phyloP scores from a whole-genome alignment of 1,140 invertebrate species.

The Vanessa atalanta region DNA sequence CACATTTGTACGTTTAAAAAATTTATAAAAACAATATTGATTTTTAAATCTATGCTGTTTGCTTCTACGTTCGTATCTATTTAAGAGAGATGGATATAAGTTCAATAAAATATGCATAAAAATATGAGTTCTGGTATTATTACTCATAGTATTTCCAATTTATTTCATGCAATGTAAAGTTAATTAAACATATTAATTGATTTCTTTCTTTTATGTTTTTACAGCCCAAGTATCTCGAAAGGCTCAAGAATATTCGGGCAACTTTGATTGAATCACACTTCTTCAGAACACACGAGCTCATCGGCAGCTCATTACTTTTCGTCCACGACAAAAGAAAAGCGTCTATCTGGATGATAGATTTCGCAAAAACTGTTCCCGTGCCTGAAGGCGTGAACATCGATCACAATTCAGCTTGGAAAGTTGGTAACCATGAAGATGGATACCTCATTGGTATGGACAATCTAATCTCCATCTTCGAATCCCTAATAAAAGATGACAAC shows the following conservation, averaged over 20 bases:
- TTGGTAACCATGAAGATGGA: conserved; percentile 99
- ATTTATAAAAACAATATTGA: neutral
- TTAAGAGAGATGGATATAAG: too few relatives aligned
- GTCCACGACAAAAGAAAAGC: conserved; percentile 95
- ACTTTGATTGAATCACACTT: conserved; percentile 92
- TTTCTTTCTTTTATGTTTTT: conserved; percentile 53
- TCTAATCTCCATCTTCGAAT: conserved; percentile 92
- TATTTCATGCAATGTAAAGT: too few relatives aligned
- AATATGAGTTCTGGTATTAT: too few relatives aligned
- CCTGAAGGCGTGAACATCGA: conserved; percentile 88
- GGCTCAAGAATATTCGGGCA: conserved; percentile 90
- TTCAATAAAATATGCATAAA: too few relatives aligned
- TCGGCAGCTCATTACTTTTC: conserved; percentile 97
- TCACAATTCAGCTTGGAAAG: conserved; percentile 93
- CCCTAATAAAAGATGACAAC: conserved; percentile 79
- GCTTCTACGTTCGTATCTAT: too few relatives aligned
- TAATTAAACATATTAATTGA: neutral
- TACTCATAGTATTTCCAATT: too few relatives aligned
- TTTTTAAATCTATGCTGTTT: neutral
- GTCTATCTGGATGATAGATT: conserved; percentile 98
- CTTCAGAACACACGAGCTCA: conserved; percentile 96
- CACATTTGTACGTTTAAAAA: neutral
- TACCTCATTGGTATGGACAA: conserved; percentile 97
- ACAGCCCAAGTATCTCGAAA: conserved; percentile 90
- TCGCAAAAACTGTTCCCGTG: conserved; percentile 95